These are phyloP conservation scores for Bombus affinis DNA, from an alignment of 1,140 invertebrate genomes.

Conservation along the genomic window DNA sequence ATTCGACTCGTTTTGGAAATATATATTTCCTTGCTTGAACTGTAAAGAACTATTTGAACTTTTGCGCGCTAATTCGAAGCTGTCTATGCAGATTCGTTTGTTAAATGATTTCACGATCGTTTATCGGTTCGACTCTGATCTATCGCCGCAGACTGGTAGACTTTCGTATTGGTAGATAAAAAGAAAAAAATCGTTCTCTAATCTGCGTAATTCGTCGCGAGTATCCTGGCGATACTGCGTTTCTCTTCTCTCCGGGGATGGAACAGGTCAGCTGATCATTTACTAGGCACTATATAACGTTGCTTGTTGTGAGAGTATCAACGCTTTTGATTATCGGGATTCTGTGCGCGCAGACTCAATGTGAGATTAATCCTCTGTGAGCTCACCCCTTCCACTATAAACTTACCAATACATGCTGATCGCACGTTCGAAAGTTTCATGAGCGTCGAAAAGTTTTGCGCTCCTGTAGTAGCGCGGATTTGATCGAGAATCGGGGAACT, in stretches of 20 bases:
- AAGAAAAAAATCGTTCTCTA: constrained; percentile 5
- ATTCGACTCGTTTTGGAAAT: background rate
- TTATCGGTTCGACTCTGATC: constrained; percentile 6
- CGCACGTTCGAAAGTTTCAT: constrained; percentile 64
- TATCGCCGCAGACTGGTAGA: background rate
- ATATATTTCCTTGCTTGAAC: background rate
- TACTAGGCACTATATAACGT: constrained; percentile 56
- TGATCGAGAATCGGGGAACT: constrained; percentile 54
- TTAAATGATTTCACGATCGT: constrained; percentile 24
- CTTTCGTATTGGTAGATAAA: background rate
- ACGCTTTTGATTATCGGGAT: constrained; percentile 72
- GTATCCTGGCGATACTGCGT: background rate
- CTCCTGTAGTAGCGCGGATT: constrained; percentile 52
- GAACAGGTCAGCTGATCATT: constrained; percentile 67
- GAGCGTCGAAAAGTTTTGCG: constrained; percentile 65
- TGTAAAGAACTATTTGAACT: background rate
- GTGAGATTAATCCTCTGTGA: constrained; percentile 69
- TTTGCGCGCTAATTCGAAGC: constrained; percentile 8
- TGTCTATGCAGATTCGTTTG: too few relatives aligned
- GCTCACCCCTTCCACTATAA: constrained; percentile 60
- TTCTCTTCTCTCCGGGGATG: constrained; percentile 5
- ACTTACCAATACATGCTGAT: constrained; percentile 64
- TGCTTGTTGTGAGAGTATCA: constrained; percentile 70
- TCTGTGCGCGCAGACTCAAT: constrained; percentile 69
- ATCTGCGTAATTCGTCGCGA: constrained; percentile 11